Base-by-base conservation (phyloP, 2,113 vertebrate species). In the Anthoscopus minutus region DNA sequence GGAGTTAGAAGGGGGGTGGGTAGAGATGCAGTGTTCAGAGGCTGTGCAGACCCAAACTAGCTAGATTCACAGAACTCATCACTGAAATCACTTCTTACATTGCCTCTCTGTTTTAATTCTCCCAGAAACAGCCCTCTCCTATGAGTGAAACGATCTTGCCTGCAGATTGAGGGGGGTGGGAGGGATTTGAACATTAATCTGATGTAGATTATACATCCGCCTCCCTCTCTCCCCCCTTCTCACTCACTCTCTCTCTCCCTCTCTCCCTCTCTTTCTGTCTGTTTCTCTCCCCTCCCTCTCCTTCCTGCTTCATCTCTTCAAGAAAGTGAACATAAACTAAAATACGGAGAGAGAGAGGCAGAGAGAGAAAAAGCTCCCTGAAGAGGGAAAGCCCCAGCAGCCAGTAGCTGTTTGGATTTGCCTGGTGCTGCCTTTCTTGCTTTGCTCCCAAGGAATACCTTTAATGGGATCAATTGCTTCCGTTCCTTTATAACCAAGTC, bases 311-410 rank as follows among this genome's bases (percentile, higher is more conserved):
- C 94, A 95, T 96, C 95, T 96, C 96, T 96, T 98, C 96, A 97
- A 98, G 97, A 98, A 98, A 98, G 97, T 97, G 95, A 94, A 95
- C 94, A 94, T 96, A 97, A 98, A 98, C 95, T 98, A 96, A 97
- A 94, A 95, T 83, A 95, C 88, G 88, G 80, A 95, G 71, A 93
- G 84, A 92, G 86, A 86, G 94, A 96, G 92, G 79, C 91, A 90
- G 74, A 94, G 91, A 94, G 94, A 95, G 89, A 95, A 94, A 96
- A 93, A 95, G 92, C 92, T 93, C 89, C 93, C 96, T 60, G 96
- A 96, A 94, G 92, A 97, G 96, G 90, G 96, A 91, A 83, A 94
- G 79, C 89, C 82, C 91, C 91, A 94, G 92, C 92, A 94, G 93
- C 91, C 96, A 92, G 88, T 91, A 96, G 86, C 82, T 94, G 74